Evolutionary conservation across 2,888 invertebrate species (phyloP), one percentile per base, ranked within the genome.

Genomic region (Hemithea aestivaria): DNA sequence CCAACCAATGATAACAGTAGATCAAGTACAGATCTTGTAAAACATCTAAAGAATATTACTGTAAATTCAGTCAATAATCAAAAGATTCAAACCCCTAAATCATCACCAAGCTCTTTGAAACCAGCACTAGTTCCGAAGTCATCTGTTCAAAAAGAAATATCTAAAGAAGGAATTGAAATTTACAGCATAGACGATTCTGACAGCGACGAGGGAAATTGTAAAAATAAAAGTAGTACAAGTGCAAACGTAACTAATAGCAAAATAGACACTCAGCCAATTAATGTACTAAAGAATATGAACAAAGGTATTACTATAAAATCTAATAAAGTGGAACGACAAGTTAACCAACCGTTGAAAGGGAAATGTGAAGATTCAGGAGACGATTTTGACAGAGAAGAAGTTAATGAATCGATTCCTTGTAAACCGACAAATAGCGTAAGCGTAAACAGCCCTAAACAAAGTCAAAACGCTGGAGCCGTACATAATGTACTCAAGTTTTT

Each of bases 121-220:
- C 45, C 37, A 10, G 41, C 53, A 25, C 12, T 40, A 20, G 26
- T 46, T 35, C 51, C 56, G 50, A 55, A 52, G 21, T 45, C 45
- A 47, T 23, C 54, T 1, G 45, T 62, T 29, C 51, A 61, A 36
- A 58, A 58, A 40, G 56, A 58, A 42, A 49, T 60, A 22, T 62
- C 70, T 35, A 56, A 76, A 23, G 70, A 73, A 16, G 59, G 66
- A 40, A 65, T 77, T 35, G 85, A 85, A 66, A 76, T 83, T 48
- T 82, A 73, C 42, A 81, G 75, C 46, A 70, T 85, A 45, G 84
- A 84, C 30, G 84, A 84, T 51, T 84, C 84, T 31, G 85, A 85
- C 36, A 73, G 72, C 54, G 81, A 85, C 38, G 78, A 75, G 45
- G 54, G 48, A 11, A 57, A 50, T 33, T 46, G 44, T 22, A 40